Conservation (phyloP, 2,888 invertebrate species). For the Rhopalosiphum nymphaeae region DNA sequence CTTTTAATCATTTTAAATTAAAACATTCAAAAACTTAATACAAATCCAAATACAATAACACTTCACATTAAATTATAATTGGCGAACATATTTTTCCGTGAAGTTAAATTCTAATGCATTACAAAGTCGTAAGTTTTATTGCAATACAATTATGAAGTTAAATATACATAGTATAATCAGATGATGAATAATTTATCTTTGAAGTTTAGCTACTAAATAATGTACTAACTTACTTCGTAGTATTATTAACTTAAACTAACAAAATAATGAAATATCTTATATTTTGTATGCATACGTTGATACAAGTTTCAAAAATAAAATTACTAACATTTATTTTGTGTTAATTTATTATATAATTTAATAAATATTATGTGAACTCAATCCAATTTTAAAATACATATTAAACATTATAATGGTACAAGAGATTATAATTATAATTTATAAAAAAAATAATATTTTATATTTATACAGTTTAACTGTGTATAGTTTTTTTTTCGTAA, state of each 20-base stretch:
- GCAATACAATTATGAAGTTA: not conserved
- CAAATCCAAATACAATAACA: not conserved
- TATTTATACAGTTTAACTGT: no score
- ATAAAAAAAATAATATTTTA: no score
- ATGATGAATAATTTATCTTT: slow-evolving; percentile 11
- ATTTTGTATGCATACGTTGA: not conserved
- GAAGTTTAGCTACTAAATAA: slow-evolving; percentile 1
- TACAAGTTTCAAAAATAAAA: not conserved
- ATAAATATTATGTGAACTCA: no score
- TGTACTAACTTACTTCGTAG: not conserved
- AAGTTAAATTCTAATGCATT: not conserved
- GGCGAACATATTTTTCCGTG: not conserved
- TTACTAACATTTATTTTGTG: not conserved
- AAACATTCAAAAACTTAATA: not conserved
- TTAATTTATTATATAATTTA: not conserved
- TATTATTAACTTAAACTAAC: not conserved
- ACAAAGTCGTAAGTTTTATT: not conserved
- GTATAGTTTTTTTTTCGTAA: no score
- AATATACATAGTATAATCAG: slow-evolving; percentile 1
- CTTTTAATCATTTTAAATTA: not conserved
- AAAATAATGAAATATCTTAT: not conserved
- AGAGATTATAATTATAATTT: no score
- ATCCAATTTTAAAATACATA: no score
- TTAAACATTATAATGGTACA: no score
- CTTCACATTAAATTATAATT: not conserved